Base-by-base conservation (phyloP, 2,113 vertebrate genomes). In the Chinchilla lanigera region DNA sequence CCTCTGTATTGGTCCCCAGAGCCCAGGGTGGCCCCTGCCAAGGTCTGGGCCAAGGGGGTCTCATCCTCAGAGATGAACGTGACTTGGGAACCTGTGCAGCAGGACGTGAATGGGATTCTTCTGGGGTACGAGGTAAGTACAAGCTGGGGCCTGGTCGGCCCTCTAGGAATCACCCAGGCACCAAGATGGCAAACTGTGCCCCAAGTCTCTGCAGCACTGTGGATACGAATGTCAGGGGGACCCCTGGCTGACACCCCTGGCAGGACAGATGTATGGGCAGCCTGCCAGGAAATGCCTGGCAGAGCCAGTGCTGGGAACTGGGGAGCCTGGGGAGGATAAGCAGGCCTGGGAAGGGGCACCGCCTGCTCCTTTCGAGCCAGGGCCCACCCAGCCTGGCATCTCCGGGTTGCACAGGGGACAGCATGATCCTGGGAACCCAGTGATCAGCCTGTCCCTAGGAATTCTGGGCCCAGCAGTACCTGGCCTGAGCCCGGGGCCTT, bases 31-130 rank as follows among this genome's bases (percentile, higher is more conserved):
- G 99, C 99, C 92, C 99, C 99, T 1, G 98, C 98, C 38, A 99
- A 98, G 95, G 98, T 99, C 84, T 99, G 98, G 7, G 99, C 99
- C 96, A 99, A 99, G 7, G 99, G 99, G 0, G 97, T 99, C 38
- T 99, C 99, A 0, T 99, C 99, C 86, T 99, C 99, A 2, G 99
- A 99, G 94, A 99, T 99, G 98, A 99, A 99, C 8, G 99, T 99
- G 90, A 99, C 98, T 38, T 99, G 99, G 99, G 99, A 99, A 28
- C 98, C 99, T 0, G 98, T 99, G 71, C 99, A 99, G 95, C 98
- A 98, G 96, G 98, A 98, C 90, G 94, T 95, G 93, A 99, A 99
- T 0, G 99, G 99, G 41, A 98, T 99, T 97, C 99, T 99, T 8
- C 73, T 99, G 96, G 99, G 99, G 95, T 99, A 99, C 0, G 99